phyloP scores from a whole-genome alignment of 2,888 invertebrate genomes.

The Drosophila subsilvestris region DNA sequence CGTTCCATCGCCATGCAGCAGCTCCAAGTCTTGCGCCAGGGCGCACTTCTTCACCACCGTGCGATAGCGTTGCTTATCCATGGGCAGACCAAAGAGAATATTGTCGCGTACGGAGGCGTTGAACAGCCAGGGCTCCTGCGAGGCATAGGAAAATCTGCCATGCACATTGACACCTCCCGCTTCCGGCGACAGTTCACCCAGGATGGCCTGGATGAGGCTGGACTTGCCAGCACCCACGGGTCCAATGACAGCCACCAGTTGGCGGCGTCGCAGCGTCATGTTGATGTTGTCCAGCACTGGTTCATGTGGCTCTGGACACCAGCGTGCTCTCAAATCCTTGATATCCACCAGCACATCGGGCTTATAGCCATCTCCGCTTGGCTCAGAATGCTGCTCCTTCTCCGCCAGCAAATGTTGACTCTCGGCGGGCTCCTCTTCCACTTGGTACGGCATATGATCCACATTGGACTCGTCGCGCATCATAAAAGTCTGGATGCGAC shows the following conservation, averaged over 20 bases:
- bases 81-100: constrained; percentile 87
- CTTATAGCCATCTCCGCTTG: constrained; percentile 43
- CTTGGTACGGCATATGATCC: constrained; percentile 43
- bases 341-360: constrained; percentile 85
- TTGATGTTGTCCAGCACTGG: constrained; percentile 88
- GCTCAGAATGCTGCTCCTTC: constrained; percentile 42
- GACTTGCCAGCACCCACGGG: constrained; percentile 89
- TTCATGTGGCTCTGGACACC: constrained; percentile 86
- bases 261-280: constrained; percentile 87
- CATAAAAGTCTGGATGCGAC: constrained; percentile 86
- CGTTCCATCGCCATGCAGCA: constrained; percentile 87
- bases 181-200: constrained; percentile 85
- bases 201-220: constrained; percentile 85
- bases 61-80: constrained; percentile 86
- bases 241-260: constrained; percentile 88
- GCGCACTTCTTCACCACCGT: constrained; percentile 85
- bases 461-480: constrained; percentile 86
- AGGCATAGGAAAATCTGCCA: constrained; percentile 89
- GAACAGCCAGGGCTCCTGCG: constrained; percentile 94
- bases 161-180: constrained; percentile 86
- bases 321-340: constrained; percentile 88
- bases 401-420: constrained; percentile 37
- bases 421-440: constrained; percentile 48
- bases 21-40: constrained; percentile 85
- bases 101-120: constrained; percentile 88